Evolutionary conservation across 2,888 invertebrate genomes (phyloP).

Genomic region (Volucella inflata): DNA sequence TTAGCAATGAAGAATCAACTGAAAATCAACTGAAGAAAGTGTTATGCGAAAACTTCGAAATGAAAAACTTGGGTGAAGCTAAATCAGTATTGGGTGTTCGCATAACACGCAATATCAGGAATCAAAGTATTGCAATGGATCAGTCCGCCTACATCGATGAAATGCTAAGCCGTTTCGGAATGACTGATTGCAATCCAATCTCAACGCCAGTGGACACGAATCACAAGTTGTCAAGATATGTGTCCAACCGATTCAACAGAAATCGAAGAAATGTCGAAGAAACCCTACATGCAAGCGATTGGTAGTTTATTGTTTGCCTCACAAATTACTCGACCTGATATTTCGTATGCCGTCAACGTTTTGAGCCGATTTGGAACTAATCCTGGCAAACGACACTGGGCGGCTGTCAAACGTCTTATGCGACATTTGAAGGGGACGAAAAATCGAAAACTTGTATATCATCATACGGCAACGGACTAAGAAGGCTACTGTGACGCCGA

Average conservation of each 20-base stretch:
- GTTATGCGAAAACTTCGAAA: slow-evolving; percentile 17
- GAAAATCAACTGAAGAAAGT: not conserved
- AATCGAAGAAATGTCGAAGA: slow-evolving; percentile 53
- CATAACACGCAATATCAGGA: no score
- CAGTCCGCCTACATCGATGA: slow-evolving; percentile 60
- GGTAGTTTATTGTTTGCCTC: slow-evolving; percentile 57
- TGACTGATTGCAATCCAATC: slow-evolving; percentile 52
- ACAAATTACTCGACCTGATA: slow-evolving; percentile 57
- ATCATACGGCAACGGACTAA: not conserved
- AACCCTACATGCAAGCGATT: slow-evolving; percentile 64
- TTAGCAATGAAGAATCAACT: no score
- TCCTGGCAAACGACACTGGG: slow-evolving; percentile 66
- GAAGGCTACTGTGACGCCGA: slow-evolving; percentile 65
- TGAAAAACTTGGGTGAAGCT: slow-evolving; percentile 36
- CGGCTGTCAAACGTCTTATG: slow-evolving; percentile 64
- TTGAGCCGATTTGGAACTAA: slow-evolving; percentile 56
- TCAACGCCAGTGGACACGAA: slow-evolving; percentile 64
- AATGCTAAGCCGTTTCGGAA: slow-evolving; percentile 50
- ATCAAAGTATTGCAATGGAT: not conserved
- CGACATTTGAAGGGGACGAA: slow-evolving; percentile 57
- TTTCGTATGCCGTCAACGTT: slow-evolving; percentile 1
- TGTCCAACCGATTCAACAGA: slow-evolving; percentile 58
- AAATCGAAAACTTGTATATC: slow-evolving; percentile 4
- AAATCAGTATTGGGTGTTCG: not conserved
- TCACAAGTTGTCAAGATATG: slow-evolving; percentile 56